Base-by-base conservation (phyloP, 2,888 invertebrate species). In the Petrolisthes cinctipes region DNA sequence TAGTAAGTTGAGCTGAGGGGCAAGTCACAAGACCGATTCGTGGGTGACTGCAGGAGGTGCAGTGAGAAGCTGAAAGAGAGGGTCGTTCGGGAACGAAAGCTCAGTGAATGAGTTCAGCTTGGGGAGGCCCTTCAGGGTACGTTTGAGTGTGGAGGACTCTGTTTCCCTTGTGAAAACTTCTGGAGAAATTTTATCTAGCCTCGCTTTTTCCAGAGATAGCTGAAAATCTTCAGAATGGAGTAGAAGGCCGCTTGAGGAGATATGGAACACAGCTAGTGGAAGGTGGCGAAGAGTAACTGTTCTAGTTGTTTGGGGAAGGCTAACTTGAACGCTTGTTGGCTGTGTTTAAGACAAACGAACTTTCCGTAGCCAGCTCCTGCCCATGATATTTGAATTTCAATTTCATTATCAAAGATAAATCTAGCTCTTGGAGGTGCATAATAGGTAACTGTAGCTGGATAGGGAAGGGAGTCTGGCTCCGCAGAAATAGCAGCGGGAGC, bases 171-270 rank as follows among this genome's bases (percentile, higher is more conserved):
- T n/a, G n/a, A n/a, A n/a, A n/a, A n/a, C n/a, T n/a, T n/a, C n/a
- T n/a, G n/a, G n/a, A n/a, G n/a, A n/a, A n/a, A n/a, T n/a, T n/a
- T n/a, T n/a, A n/a, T n/a, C n/a, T n/a, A n/a, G n/a, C n/a, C n/a
- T n/a, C n/a, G n/a, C n/a, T n/a, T n/a, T n/a, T n/a, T n/a, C n/a
- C n/a, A n/a, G n/a, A n/a, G n/a, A n/a, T n/a, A n/a, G n/a, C n/a
- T n/a, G n/a, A n/a, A 66, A 66, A 11, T 66, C 66, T 66, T 66
- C 66, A 66, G 66, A 66, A 66, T 14, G 66, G 66, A 14, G 66
- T 66, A 66, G 66, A 66, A 66, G 66, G 66, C 66, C 66, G 66
- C 66, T 66, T 66, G 66, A 66, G 66, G 66, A 14, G 66, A 66
- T 66, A 14, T 66, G 14, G 66, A 66, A 14, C 66, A 66, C 14